Percentiles rank a stretch among this genome's conserved stretches.
Evolutionary conservation across 2,888 invertebrate genomes (phyloP).

Genomic region (Cantharis nigra): DNA sequence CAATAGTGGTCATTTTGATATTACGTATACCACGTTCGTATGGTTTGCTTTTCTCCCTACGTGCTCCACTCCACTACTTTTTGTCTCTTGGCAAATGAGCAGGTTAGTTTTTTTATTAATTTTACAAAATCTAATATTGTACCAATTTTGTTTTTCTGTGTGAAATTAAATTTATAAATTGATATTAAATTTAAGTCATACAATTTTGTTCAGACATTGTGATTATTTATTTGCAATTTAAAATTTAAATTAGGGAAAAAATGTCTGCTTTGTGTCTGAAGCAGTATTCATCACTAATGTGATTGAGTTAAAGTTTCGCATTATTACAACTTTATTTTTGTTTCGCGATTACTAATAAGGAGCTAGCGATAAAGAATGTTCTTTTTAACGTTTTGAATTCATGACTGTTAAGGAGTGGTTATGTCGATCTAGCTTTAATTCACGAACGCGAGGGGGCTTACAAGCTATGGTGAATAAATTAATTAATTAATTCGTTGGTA

Average conservation of each 20-base stretch:
- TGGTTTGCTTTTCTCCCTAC: conserved; percentile 74
- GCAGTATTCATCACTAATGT: neutral
- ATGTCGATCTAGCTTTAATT: too few species aligned
- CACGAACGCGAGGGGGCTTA: too few species aligned
- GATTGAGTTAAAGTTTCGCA: neutral
- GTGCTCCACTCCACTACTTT: conserved; percentile 68
- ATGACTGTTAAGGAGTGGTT: too few species aligned
- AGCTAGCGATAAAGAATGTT: neutral
- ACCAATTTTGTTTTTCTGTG: neutral
- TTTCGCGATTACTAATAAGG: neutral
- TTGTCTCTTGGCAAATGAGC: conserved; percentile 67
- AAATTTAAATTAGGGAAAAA: neutral
- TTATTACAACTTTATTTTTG: neutral
- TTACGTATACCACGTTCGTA: conserved; percentile 69
- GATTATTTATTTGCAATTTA: neutral
- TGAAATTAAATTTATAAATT: neutral
- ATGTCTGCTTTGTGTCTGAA: neutral
- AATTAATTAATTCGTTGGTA: too few species aligned
- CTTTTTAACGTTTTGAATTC: neutral
- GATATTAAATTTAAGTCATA: neutral
- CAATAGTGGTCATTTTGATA: conserved; percentile 69
- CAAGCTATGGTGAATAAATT: too few species aligned
- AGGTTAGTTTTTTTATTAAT: conserved; percentile 54
- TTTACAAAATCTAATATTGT: neutral
- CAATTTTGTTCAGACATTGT: neutral